Evolutionary conservation across 64 coral and sea anemone genomes (phyloP), one percentile per base, ranked within the genome.

Genomic region (Cladopsammia gracilis): DNA sequence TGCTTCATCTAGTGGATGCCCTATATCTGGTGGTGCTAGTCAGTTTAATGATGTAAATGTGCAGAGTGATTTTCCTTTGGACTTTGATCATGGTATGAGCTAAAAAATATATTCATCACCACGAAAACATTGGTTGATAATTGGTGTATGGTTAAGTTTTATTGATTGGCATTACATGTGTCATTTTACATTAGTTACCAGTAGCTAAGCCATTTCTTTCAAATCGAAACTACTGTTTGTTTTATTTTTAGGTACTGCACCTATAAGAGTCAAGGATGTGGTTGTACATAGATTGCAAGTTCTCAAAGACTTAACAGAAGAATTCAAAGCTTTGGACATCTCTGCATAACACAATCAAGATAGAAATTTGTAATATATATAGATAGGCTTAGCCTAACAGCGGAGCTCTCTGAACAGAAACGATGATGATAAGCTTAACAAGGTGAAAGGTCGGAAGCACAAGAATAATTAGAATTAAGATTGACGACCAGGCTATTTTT

Each of bases 311-410:
- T 76, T 76, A 34, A 76, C 64, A 89, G 86, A 64, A 34, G 71
- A 60, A 89, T 89, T 89, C 73, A 89, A 89, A 89, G 87, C 58
- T 62, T 23, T 89, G 87, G 87, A 62, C 87, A 89, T 77, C 71
- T 72, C 87, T 89, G 77, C 87, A 4, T 13, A n/a, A n/a, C n/a
- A n/a, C n/a, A n/a, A n/a, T n/a, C n/a, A n/a, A n/a, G n/a, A n/a
- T n/a, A n/a, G n/a, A n/a, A n/a, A n/a, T n/a, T n/a, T n/a, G n/a
- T n/a, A n/a, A n/a, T n/a, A n/a, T n/a, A n/a, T n/a, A n/a, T n/a
- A n/a, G n/a, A n/a, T n/a, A n/a, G n/a, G n/a, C n/a, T n/a, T n/a
- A n/a, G n/a, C n/a, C n/a, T n/a, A n/a, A n/a, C n/a, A n/a, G n/a
- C n/a, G n/a, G n/a, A n/a, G n/a, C n/a, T n/a, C n/a, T n/a, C n/a